Evolutionary conservation across 1,140 invertebrate genomes (phyloP).

Genomic region (Drosophila nebulosa): DNA sequence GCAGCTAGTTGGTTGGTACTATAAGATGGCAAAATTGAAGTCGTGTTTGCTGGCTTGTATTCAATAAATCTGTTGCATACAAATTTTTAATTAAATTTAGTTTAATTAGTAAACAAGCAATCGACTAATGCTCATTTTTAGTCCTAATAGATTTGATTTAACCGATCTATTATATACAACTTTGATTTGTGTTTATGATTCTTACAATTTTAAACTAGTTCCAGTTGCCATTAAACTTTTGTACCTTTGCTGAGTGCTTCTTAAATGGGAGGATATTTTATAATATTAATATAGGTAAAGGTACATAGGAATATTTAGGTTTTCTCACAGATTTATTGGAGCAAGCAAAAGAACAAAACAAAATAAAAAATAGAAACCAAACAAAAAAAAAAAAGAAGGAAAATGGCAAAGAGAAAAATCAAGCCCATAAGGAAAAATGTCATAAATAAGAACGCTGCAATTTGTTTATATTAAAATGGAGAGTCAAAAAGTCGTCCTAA

Average conservation of each 20-base stretch:
- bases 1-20: too few relatives aligned
- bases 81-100: too few relatives aligned
- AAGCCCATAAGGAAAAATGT: conserved; percentile 45
- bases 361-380: background rate
- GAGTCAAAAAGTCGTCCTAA: conserved; percentile 62
- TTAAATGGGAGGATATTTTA: background rate
- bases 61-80: too few relatives aligned
- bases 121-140: too few relatives aligned
- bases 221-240: background rate
- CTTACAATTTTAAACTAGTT: background rate
- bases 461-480: conserved; percentile 77
- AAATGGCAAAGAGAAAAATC: conserved; percentile 2
- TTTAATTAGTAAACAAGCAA: too few relatives aligned
- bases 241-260: background rate
- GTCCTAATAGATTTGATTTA: too few relatives aligned
- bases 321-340: background rate
- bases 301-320: background rate
- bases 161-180: too few relatives aligned
- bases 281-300: background rate
- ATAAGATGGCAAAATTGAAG: too few relatives aligned
- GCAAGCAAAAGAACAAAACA: background rate
- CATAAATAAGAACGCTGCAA: conserved; percentile 72
- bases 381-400: background rate
- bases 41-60: too few relatives aligned
- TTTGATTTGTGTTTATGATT: too few relatives aligned